Conservation (phyloP, 2,113 vertebrate species). For the Clinocottus analis region DNA sequence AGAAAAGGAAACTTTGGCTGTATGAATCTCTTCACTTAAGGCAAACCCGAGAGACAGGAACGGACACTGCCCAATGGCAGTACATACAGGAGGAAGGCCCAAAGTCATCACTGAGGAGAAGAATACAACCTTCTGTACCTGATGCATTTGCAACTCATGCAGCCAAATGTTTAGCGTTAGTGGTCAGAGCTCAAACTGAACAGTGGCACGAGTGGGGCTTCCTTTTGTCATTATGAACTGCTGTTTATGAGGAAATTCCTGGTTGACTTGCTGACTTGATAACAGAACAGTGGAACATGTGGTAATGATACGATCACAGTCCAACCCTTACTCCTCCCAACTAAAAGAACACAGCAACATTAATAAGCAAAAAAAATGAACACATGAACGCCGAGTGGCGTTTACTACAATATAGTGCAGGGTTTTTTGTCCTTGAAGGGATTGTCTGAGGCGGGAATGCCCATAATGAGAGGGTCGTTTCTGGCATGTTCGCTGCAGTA, state of each 20-base stretch:
- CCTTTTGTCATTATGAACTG: conserved; percentile 7
- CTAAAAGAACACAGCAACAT: conserved; percentile 67
- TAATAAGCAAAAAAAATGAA: conserved; percentile 62
- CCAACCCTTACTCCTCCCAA: conserved; percentile 49
- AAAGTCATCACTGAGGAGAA: conserved; percentile 13
- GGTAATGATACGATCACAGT: conserved; percentile 47
- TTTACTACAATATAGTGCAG: conserved; percentile 92
- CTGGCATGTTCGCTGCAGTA: conserved; percentile 93
- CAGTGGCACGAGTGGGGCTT: conserved; percentile 2
- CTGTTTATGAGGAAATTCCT: conserved; percentile 11
- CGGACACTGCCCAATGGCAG: conserved; percentile 40
- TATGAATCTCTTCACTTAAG: conserved; percentile 45
- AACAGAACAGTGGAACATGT: conserved; percentile 44
- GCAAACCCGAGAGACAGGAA: conserved; percentile 44
- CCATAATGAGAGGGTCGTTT: conserved; percentile 91
- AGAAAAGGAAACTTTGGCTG: conserved; percentile 50
- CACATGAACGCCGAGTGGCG: conserved; percentile 52
- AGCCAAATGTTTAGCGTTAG: conserved; percentile 33
- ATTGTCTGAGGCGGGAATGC: conserved; percentile 95
- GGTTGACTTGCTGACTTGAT: conserved; percentile 32
- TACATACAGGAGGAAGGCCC: background rate
- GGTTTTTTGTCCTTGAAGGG: conserved; percentile 99
- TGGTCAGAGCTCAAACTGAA: conserved; percentile 47
- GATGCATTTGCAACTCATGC: conserved; percentile 16
- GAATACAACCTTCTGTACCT: background rate